Evolutionary conservation across 2,797 vertebrate species (phyloP).

Genomic region (Enteromius viviparus): DNA sequence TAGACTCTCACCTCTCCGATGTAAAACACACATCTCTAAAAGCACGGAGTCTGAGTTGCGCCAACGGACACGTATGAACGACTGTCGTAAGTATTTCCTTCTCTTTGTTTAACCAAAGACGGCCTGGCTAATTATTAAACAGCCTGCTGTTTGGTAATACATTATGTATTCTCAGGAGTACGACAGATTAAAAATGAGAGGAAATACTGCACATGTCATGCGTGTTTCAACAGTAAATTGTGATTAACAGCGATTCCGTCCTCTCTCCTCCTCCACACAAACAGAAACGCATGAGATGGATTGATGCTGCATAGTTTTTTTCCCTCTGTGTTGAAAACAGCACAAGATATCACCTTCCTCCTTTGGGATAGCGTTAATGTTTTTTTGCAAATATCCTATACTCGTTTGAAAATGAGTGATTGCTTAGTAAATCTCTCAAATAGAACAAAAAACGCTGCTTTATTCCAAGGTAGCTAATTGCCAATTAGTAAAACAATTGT

Average conservation of each 20-base stretch:
- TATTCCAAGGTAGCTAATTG: slow-evolving; percentile 71
- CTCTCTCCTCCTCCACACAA: slow-evolving; percentile 24
- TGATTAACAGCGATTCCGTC: slow-evolving; percentile 45
- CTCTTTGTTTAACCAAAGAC: slow-evolving; percentile 37
- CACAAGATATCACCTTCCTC: slow-evolving; percentile 46
- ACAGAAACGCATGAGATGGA: slow-evolving; percentile 9
- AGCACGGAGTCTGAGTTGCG: slow-evolving; percentile 12
- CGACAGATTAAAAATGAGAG: slow-evolving; percentile 38
- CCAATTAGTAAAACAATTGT: slow-evolving; percentile 71
- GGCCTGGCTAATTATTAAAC: slow-evolving; percentile 39
- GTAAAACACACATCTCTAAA: slow-evolving; percentile 24
- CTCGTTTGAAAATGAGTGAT: slow-evolving; percentile 58
- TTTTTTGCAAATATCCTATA: slow-evolving; percentile 60
- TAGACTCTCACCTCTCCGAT: slow-evolving; percentile 5
- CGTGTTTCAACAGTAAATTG: slow-evolving; percentile 39
- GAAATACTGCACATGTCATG: slow-evolving; percentile 20
- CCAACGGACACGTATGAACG: slow-evolving; percentile 9
- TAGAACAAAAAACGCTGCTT: slow-evolving; percentile 60
- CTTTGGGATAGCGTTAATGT: slow-evolving; percentile 51
- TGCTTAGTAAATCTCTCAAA: slow-evolving; percentile 63
- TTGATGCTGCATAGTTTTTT: slow-evolving; percentile 1
- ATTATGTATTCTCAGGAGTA: slow-evolving; percentile 41
- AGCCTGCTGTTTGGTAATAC: slow-evolving; percentile 48
- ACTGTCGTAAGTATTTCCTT: slow-evolving; percentile 18
- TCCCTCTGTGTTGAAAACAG: slow-evolving; percentile 17